Percentiles rank a stretch among this genome's conserved stretches.
These are phyloP conservation scores for Hirundo rustica DNA, from an alignment of 2,797 vertebrate genomes.

Conservation along the genomic window DNA sequence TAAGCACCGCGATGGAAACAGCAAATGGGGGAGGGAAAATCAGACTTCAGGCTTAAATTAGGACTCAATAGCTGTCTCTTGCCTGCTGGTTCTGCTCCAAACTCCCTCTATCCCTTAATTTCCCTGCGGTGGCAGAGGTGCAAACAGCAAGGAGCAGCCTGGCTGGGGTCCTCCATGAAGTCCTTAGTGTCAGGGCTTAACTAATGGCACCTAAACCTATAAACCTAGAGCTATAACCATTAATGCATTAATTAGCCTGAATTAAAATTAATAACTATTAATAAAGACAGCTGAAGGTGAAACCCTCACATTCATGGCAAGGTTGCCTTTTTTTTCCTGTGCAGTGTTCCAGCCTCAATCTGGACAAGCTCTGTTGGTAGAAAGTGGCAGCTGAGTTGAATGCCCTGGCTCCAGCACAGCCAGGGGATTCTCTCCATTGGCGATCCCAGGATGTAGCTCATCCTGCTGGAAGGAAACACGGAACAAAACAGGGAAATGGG, in stretches of 20 bases:
- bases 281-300: not conserved
- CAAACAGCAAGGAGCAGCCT: not conserved
- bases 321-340: fast-evolving
- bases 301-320: fast-evolving
- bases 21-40: not conserved
- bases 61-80: not conserved
- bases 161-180: not conserved
- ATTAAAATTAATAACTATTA: not conserved
- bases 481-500: not conserved
- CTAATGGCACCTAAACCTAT: not conserved
- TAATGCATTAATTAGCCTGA: not conserved
- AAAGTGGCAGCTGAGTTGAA: not conserved
- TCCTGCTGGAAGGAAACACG: not conserved
- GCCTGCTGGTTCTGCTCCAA: not conserved
- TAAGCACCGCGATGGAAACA: not conserved
- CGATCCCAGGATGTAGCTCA: not conserved
- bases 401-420: not conserved
- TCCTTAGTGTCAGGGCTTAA: not conserved
- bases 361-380: not conserved
- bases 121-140: not conserved
- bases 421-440: not conserved
- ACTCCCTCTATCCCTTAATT: not conserved
- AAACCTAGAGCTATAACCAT: not conserved
- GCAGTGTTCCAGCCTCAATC: fast-evolving
- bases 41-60: conserved; percentile 17